These are phyloP conservation scores for Pipistrellus nathusii DNA, from an alignment of 2,797 vertebrate species.

Conservation along the genomic window DNA sequence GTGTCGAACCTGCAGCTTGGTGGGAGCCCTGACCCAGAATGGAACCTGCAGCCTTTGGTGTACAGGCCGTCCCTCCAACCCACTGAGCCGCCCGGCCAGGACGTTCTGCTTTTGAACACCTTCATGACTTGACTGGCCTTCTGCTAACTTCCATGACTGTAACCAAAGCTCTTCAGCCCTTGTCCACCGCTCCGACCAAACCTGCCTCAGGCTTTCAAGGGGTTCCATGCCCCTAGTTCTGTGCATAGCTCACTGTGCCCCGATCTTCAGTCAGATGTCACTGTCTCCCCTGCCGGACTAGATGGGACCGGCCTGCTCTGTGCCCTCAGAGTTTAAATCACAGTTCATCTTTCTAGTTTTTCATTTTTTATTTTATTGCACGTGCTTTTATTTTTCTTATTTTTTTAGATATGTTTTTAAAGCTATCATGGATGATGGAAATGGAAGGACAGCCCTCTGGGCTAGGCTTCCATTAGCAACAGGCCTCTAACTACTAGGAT, in stretches of 20 bases:
- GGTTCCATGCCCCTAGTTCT: background rate
- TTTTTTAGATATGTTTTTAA: background rate
- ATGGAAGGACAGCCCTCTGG: background rate
- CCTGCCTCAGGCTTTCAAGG: background rate
- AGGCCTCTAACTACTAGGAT: background rate
- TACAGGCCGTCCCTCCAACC: no score
- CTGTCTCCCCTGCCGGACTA: background rate
- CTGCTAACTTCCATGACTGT: background rate
- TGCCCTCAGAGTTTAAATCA: background rate
- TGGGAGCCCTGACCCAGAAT: no score
- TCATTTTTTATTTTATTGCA: background rate
- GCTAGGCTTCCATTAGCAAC: background rate
- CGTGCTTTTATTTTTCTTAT: background rate
- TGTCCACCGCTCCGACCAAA: background rate
- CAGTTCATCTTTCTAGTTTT: background rate
- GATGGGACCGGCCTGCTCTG: background rate
- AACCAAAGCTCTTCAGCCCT: background rate
- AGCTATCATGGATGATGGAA: background rate
- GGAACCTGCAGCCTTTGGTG: background rate
- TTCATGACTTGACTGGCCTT: background rate
- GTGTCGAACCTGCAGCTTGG: background rate
- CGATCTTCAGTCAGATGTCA: background rate
- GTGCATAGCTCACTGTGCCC: background rate
- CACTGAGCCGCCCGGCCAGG: background rate
- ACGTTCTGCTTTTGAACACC: background rate